Evolutionary conservation across 2,797 vertebrate species (phyloP), one percentile per base, ranked within the genome.

Genomic region (Amniataba percoides): DNA sequence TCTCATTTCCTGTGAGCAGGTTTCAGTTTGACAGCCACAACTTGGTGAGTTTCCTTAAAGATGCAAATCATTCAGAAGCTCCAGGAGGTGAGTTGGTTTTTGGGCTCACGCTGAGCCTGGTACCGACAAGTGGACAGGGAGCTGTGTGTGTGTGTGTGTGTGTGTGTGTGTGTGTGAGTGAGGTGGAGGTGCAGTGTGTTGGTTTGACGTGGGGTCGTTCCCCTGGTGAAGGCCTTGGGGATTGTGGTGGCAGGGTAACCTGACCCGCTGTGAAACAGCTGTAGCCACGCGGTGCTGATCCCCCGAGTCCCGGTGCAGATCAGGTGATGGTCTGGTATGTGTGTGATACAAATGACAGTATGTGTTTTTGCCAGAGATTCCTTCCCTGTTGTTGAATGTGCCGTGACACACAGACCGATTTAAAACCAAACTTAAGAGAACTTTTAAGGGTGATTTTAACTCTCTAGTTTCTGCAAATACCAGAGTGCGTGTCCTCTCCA

Each of bases 211-310:
- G 77, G 85, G 74, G 80, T 81, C 60, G 87, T 94, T 92, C 81
- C 89, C 89, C 86, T 91, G 92, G 92, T 88, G 91, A 93, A 52
- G 88, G 81, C 90, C 84, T 80, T 75, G 88, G 90, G 84, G 88
- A 87, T 73, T 82, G 83, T 56, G 85, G 76, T 77, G 78, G 80
- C 84, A 66, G 83, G 55, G 93, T 90, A 93, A 93, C 87, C 65
- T 25, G 91, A 94, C 80, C 85, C 10, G 39, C 83, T 59, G 83
- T 75, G 88, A 90, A 92, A 87, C 92, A 93, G 93, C 93, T 94
- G 92, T 92, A 91, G 89, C 89, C 81, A 84, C 71, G 70, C 63
- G 10, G 74, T 46, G 69, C 87, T 85, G 87, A 90, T 92, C 91
- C 80, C 77, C 49, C 0, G 57, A 80, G 91, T 81, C 71, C 73